Base-by-base conservation (phyloP, 2,797 vertebrate genomes). In the Lepilemur septentrionalis region DNA sequence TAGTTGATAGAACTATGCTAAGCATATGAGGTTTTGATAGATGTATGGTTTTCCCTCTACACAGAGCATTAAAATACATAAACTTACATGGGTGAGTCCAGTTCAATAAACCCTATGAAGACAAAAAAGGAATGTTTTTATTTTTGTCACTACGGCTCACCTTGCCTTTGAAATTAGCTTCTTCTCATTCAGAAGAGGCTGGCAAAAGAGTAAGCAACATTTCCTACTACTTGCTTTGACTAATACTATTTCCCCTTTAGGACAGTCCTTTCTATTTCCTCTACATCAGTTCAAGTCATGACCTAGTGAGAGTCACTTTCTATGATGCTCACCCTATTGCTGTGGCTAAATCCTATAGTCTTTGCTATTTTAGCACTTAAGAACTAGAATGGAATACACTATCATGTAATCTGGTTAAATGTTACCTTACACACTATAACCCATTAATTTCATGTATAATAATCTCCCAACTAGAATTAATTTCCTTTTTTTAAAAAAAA, bases 101-200 rank as follows among this genome's bases (percentile, higher is more conserved):
- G n/a, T 80, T 90, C 67, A 46, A 14, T 69, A 82, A 81, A 69
- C 14, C 23, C 41, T 57, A 57, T 15, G 15, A 50, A 78, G 69
- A 70, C 17, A 43, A 43, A 35, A 48, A 46, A 38, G 5, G 23
- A 43, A 78, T 70, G n/a, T 13, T 63, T 57, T 59, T 25, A 20
- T 30, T 52, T 92, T 82, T 35, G 48, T 57, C 78, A 78, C 23
- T 30, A n/a, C 63, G 57, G 30, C 32, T 79, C 13, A 79, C 7
- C 38, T 63, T 92, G 41, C 65, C 85, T 95, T 81, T 86, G 63
- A 97, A 91, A 88, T 89, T 32, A 91, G 43, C 38, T 75, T 28
- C 63, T 87, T 85, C 70, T 87, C 65, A 81, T 46, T 76, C 52
- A 67, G 9, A 94, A 94, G 70, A 89, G n/a, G 14, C 17, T 61